Conservation (phyloP, 2,888 invertebrate genomes). For the Liodrosophila aerea region DNA sequence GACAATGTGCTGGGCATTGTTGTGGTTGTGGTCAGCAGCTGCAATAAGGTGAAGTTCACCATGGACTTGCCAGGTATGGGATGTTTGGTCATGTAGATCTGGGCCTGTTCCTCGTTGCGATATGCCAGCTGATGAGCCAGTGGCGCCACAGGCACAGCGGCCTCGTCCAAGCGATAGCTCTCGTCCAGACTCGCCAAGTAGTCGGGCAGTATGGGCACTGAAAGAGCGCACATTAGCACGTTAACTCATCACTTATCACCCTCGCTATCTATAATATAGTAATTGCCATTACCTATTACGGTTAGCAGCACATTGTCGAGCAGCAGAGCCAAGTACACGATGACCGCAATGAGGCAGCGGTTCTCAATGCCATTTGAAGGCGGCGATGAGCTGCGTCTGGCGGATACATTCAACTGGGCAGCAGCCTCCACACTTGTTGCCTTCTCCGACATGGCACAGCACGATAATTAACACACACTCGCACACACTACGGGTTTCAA, state of each 20-base stretch:
- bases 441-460: conserved; percentile 46
- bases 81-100: conserved; percentile 80
- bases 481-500: conserved; percentile 14
- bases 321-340: conserved; percentile 89
- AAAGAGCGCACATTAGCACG: conserved; percentile 9
- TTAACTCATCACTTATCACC: conserved; percentile 5
- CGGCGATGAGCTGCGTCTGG: conserved; percentile 46
- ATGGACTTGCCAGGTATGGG: conserved; percentile 82
- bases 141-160: conserved; percentile 13
- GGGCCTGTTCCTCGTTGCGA: conserved; percentile 60
- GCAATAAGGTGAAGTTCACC: conserved; percentile 79
- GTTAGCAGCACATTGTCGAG: conserved; percentile 94
- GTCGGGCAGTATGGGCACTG: conserved; percentile 92
- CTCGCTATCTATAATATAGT: too few species aligned
- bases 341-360: conserved; percentile 82
- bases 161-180: conserved; percentile 23
- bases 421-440: conserved; percentile 44
- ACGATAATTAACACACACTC: conserved; percentile 10
- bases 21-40: conserved; percentile 45
- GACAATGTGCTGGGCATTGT: conserved; percentile 31
- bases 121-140: conserved; percentile 74
- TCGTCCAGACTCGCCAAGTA: conserved; percentile 85
- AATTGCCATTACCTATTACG: conserved; percentile 94
- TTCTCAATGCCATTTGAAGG: conserved; percentile 58
- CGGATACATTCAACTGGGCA: conserved; percentile 41